A percentile compares a stretch with the other conserved stretches of the same genome.
phyloP scores from a whole-genome alignment of 2,113 vertebrate genomes.

The Ramphastos sulfuratus region DNA sequence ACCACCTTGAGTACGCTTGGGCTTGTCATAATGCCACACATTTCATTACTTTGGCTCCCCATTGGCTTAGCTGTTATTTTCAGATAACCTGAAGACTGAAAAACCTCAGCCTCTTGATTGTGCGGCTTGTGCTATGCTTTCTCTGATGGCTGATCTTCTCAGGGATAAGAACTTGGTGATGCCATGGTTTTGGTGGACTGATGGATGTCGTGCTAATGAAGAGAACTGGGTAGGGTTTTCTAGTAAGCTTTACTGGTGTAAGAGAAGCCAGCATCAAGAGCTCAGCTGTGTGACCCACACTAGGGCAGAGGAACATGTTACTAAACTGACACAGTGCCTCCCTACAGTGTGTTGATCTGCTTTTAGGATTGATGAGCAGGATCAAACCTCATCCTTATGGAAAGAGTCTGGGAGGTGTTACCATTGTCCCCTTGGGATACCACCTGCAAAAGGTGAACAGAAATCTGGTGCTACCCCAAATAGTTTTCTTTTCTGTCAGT shows the following conservation, averaged over 20 bases:
- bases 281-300: fast-evolving
- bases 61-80: neutral
- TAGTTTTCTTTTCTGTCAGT: neutral
- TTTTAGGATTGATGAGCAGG: neutral
- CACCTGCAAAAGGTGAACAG: neutral
- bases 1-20: neutral
- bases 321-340: neutral
- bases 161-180: neutral
- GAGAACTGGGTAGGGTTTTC: neutral
- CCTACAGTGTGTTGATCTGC: neutral
- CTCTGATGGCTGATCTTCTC: neutral
- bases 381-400: neutral
- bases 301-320: neutral
- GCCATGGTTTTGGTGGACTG: neutral
- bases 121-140: neutral
- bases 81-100: neutral
- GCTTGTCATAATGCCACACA: neutral
- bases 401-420: neutral
- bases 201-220: neutral
- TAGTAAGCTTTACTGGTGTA: neutral
- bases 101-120: fast-evolving
- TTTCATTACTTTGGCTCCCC: neutral
- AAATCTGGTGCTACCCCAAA: neutral
- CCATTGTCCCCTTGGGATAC: fast-evolving
- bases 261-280: neutral